These are phyloP conservation scores for Odontothrips loti DNA, from an alignment of 2,888 invertebrate genomes.

Conservation along the genomic window DNA sequence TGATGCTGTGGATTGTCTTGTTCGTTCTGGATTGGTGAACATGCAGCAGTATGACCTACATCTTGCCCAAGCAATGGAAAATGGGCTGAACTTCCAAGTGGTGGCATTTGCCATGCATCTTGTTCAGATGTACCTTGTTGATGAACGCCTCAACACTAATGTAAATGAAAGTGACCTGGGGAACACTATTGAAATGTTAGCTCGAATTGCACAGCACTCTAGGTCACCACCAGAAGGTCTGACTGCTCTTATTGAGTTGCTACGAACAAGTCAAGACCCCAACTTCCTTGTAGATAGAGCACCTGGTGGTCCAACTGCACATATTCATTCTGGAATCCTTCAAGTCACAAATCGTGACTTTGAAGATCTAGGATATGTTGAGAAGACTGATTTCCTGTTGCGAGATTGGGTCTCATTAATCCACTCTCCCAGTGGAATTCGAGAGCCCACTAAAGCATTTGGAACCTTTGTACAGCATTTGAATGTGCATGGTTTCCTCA, in stretches of 20 bases:
- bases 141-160: slow-evolving; percentile 70
- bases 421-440: slow-evolving; percentile 71
- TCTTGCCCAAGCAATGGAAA: slow-evolving; percentile 81
- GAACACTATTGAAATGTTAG: slow-evolving; percentile 80
- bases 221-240: slow-evolving; percentile 81
- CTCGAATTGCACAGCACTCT: slow-evolving; percentile 68
- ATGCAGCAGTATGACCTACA: slow-evolving; percentile 72
- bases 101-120: slow-evolving; percentile 88
- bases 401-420: slow-evolving; percentile 89
- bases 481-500: slow-evolving; percentile 92
- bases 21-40: slow-evolving; percentile 77
- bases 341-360: slow-evolving; percentile 81
- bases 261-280: slow-evolving; percentile 70
- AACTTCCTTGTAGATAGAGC: slow-evolving; percentile 71
- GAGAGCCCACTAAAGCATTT: slow-evolving; percentile 87
- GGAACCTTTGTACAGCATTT: slow-evolving; percentile 87
- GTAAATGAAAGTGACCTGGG: slow-evolving; percentile 80
- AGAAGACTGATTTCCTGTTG: slow-evolving; percentile 89
- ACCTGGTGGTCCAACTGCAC: slow-evolving; percentile 76
- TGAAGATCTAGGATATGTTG: slow-evolving; percentile 89
- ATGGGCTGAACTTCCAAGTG: slow-evolving; percentile 72
- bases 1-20: slow-evolving; percentile 85
- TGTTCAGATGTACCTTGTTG: slow-evolving; percentile 79
- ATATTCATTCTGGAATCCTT: slow-evolving; percentile 88
- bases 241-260: slow-evolving; percentile 72